Conservation (phyloP, 2,888 invertebrate genomes). For the Nowickia ferox region DNA sequence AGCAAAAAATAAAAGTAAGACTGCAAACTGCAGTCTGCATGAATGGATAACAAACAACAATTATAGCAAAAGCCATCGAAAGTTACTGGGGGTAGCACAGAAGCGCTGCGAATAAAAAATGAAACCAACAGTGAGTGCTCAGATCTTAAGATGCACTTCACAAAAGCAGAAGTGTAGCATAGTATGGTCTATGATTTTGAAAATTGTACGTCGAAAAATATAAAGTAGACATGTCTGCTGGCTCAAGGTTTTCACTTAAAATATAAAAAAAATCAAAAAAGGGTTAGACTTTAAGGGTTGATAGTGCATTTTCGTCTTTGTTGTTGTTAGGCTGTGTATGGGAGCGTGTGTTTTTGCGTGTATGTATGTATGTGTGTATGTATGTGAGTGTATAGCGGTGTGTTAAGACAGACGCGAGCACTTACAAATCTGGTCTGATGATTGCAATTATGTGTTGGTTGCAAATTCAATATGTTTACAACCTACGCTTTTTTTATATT, state of each 20-base stretch:
- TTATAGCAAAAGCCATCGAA: constrained; percentile 25
- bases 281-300: constrained; percentile 69
- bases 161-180: constrained; percentile 59
- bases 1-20: constrained; percentile 52
- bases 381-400: neutral
- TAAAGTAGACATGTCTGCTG: constrained; percentile 72
- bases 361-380: constrained; percentile 6
- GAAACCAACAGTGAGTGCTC: constrained; percentile 49
- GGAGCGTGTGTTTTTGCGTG: too few species aligned
- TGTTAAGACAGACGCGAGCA: constrained; percentile 59
- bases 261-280: constrained; percentile 30
- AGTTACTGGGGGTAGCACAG: constrained; percentile 11
- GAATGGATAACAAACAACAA: constrained; percentile 67
- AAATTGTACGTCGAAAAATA: constrained; percentile 46
- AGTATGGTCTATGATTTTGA: constrained; percentile 68
- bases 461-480: neutral
- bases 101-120: neutral
- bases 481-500: constrained; percentile 41
- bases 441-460: constrained; percentile 40
- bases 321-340: constrained; percentile 24
- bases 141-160: constrained; percentile 69
- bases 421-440: constrained; percentile 57
- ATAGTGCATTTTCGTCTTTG: constrained; percentile 65
- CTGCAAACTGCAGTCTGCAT: constrained; percentile 67
- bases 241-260: constrained; percentile 53